Base-by-base conservation (phyloP, 2,797 vertebrate genomes). In the Phataginus tricuspis region DNA sequence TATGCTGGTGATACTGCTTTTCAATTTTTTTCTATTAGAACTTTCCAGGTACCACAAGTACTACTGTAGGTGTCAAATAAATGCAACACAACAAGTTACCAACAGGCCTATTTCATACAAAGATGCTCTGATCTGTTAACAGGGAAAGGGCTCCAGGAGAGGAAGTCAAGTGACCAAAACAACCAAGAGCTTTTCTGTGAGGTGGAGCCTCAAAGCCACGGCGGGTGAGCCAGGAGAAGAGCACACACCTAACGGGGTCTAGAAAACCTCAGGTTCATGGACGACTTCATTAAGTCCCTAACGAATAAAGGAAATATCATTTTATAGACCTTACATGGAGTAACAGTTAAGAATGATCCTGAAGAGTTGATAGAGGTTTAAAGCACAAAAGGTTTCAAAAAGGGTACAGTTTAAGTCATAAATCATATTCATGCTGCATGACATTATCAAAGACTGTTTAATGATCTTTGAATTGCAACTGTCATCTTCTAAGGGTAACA, bases 281-380 rank as follows among this genome's bases (percentile, higher is more conserved):
- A 25, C 27, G 71, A 86, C 53, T 85, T 74, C 63, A 90, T 82
- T 89, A 93, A 93, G 90, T 84, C 42, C 37, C 34, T 82, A 75
- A 74, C 45, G 69, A 90, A 86, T 69, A 93, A 84, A 85, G 15
- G 37, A 88, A 79, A 77, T 39, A 53, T 29, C 37, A 90, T 31
- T 89, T 93, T 91, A 89, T 9, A 96, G 78, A 71, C 7, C 9
- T 79, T 57, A 1, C 72, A 51, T 7, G 95, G 19, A 86, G 12
- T 92, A 71, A 80, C 94, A 90, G 59, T 84, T 45, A 93, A 95
- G 84, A 88, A 66, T 72, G 63, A 94, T 31, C 66, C 57, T 87
- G 16, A 92, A 96, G 29, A 94, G 10, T 15, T 71, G 27, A 91
- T 49, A 96, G 1, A 77, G 39, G 3, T 95, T 90, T 90, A 69